phyloP scores from a whole-genome alignment of 2,113 vertebrate genomes.

The Scatophagus argus region DNA sequence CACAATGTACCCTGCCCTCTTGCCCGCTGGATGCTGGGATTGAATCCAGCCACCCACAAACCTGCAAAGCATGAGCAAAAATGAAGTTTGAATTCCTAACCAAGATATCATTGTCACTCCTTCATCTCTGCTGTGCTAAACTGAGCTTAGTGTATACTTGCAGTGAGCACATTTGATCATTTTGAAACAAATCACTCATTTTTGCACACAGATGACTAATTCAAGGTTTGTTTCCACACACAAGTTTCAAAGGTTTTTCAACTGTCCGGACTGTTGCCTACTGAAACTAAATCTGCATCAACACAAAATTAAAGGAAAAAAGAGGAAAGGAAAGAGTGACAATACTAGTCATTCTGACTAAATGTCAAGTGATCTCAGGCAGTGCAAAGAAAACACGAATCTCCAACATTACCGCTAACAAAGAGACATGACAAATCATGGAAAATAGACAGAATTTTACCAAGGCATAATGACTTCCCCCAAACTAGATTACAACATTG shows the following conservation, averaged over 20 bases:
- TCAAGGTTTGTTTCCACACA: not conserved
- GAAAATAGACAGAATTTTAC: not conserved
- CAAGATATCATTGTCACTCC: not conserved
- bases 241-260: not conserved
- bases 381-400: constrained; percentile 2
- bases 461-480: not conserved
- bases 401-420: not conserved
- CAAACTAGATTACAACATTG: constrained; percentile 28
- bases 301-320: constrained; percentile 9
- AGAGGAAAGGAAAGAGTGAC: no score
- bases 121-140: not conserved
- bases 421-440: not conserved
- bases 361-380: not conserved
- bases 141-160: not conserved
- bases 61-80: not conserved
- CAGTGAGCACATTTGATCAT: not conserved
- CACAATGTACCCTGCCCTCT: not conserved
- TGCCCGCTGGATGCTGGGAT: not conserved
- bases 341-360: not conserved
- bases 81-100: not conserved
- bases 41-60: constrained; percentile 6
- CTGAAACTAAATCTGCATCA: not conserved
- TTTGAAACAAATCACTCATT: not conserved
- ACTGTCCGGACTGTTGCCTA: not conserved
- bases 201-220: not conserved